Evolutionary conservation across 1,140 invertebrate genomes (phyloP).

Genomic region (Ceratina japonica): DNA sequence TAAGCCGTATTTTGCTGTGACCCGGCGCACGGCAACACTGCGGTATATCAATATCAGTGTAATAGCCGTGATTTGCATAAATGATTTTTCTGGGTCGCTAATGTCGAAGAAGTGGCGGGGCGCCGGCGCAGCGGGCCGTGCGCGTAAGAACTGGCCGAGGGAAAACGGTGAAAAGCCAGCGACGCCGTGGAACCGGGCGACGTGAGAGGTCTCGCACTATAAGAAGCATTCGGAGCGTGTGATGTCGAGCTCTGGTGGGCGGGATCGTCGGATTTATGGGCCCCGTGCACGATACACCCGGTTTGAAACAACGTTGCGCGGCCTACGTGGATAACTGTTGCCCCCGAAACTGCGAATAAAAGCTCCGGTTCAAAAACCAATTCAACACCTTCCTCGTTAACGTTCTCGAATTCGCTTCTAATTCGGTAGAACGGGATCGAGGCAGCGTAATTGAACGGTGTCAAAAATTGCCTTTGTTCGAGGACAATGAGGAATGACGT

Average conservation of each 20-base stretch:
- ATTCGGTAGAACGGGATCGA: no score
- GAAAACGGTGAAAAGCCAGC: constrained; percentile 2
- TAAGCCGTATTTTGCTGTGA: not conserved
- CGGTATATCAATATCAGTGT: constrained; percentile 23
- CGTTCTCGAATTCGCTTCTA: not conserved
- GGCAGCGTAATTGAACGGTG: no score
- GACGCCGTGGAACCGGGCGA: constrained; percentile 45
- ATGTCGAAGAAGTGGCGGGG: constrained; percentile 21
- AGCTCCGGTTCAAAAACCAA: not conserved
- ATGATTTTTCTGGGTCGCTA: constrained; percentile 56
- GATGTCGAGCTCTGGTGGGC: constrained; percentile 68
- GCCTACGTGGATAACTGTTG: constrained; percentile 47
- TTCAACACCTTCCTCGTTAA: not conserved
- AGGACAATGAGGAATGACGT: no score
- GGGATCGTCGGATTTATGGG: constrained; percentile 75
- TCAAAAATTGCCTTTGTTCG: no score
- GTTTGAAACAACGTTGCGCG: constrained; percentile 63
- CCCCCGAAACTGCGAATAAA: constrained; percentile 40
- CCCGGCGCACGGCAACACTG: not conserved
- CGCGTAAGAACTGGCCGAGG: not conserved
- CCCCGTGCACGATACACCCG: constrained; percentile 71
- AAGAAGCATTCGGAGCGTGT: constrained; percentile 72
- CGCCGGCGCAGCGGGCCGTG: not conserved
- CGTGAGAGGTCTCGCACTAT: constrained; percentile 67
- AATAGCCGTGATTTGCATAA: constrained; percentile 47